A percentile compares a stretch with the other conserved stretches of the same genome.
Evolutionary conservation across 2,888 invertebrate genomes (phyloP).

Genomic region (Epinotia ramella): DNA sequence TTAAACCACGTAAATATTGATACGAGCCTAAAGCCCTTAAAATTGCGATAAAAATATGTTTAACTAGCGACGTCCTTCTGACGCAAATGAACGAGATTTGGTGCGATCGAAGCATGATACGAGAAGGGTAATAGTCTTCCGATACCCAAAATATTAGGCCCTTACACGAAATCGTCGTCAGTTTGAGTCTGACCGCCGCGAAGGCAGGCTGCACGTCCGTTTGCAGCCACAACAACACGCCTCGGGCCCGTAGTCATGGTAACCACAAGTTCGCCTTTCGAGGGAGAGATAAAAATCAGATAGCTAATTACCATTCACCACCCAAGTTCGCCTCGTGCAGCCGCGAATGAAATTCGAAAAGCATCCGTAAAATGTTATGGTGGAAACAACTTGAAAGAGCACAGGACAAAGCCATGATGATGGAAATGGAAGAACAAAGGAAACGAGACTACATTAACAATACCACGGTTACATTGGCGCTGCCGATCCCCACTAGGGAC

Average conservation of each 20-base stretch:
- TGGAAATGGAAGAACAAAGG: slow-evolving; percentile 75
- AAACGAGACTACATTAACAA: slow-evolving; percentile 68
- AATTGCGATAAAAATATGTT: slow-evolving; percentile 33
- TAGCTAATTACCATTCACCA: slow-evolving; percentile 48
- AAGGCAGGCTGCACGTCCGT: slow-evolving; percentile 61
- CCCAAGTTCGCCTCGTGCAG: slow-evolving; percentile 16
- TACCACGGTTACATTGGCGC: slow-evolving; percentile 70
- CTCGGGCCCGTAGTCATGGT: slow-evolving; percentile 73
- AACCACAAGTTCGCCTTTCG: slow-evolving; percentile 60
- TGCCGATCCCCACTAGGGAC: slow-evolving; percentile 65
- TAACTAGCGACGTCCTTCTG: slow-evolving; percentile 38
- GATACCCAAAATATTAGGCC: slow-evolving; percentile 69
- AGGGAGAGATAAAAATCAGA: slow-evolving; percentile 59
- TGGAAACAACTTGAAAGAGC: slow-evolving; percentile 79
- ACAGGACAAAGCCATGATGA: slow-evolving; percentile 72
- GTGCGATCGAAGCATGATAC: slow-evolving; percentile 69
- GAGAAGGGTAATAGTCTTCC: slow-evolving; percentile 68
- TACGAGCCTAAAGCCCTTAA: slow-evolving; percentile 16
- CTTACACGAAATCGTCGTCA: slow-evolving; percentile 73
- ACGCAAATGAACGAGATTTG: slow-evolving; percentile 69
- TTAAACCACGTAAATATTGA: slow-evolving; percentile 15
- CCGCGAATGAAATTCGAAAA: slow-evolving; percentile 20
- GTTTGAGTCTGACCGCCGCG: slow-evolving; percentile 73
- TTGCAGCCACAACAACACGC: slow-evolving; percentile 55
- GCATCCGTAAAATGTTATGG: slow-evolving; percentile 76